Conservation (phyloP, 2,797 vertebrate species). For the Enteromius anoplus region DNA sequence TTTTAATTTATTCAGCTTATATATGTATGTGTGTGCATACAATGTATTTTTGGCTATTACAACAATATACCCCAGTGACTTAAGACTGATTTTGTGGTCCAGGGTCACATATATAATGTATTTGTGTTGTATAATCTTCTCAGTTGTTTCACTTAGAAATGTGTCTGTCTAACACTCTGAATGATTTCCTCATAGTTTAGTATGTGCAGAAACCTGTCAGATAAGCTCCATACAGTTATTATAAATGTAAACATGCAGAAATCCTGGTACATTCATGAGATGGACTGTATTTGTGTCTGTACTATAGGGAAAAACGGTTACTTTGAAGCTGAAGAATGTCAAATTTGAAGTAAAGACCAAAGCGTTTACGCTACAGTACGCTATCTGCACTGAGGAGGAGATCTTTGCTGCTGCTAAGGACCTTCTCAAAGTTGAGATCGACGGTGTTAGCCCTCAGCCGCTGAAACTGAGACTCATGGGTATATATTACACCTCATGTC, state of each 20-base stretch:
- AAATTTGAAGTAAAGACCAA: constrained; percentile 94
- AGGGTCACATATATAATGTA: background rate
- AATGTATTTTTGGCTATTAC: too few species aligned
- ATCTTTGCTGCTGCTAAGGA: constrained; percentile 92
- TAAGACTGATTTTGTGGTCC: too few species aligned
- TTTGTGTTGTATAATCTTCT: background rate
- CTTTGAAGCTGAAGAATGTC: constrained; percentile 94
- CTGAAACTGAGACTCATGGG: constrained; percentile 96
- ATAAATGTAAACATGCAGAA: background rate
- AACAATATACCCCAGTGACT: too few species aligned
- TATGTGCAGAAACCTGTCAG: background rate
- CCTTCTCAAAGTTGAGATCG: constrained; percentile 89
- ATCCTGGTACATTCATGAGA: background rate
- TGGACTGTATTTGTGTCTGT: background rate
- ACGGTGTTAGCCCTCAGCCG: constrained; percentile 83
- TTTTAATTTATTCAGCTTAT: too few species aligned
- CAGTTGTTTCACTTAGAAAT: background rate
- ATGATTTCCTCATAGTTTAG: background rate
- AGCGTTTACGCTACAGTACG: constrained; percentile 81
- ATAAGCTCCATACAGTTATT: background rate
- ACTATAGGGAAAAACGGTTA: constrained; percentile 90
- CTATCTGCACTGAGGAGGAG: constrained; percentile 87
- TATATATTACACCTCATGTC: constrained; percentile 68
- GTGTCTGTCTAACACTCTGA: background rate
- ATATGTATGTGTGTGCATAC: too few species aligned